Evolutionary conservation across 1,140 invertebrate genomes (phyloP).

Genomic region (Brachionus rubens): DNA sequence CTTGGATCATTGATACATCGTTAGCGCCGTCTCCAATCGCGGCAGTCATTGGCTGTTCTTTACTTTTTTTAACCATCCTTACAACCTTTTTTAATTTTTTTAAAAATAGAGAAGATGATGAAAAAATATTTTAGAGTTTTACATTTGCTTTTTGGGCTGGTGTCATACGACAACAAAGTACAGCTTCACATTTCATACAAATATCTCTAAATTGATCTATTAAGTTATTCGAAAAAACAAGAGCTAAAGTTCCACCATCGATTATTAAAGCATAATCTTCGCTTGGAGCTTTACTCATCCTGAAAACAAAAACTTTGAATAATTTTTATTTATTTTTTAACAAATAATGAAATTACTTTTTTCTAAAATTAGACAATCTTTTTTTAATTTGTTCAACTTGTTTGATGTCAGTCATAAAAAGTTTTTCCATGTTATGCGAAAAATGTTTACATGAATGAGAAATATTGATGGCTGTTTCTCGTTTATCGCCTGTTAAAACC

Average conservation of each 20-base stretch:
- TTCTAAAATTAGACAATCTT: neutral
- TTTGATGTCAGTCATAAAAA: conserved; percentile 12
- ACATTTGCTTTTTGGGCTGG: conserved; percentile 60
- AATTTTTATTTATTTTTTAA: neutral
- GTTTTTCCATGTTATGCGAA: neutral
- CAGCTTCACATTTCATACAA: conserved; percentile 68
- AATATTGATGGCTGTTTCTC: conserved; percentile 93
- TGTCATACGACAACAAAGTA: conserved; percentile 59
- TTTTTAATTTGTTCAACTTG: neutral
- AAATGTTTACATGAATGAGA: conserved; percentile 79
- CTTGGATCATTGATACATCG: conserved; percentile 94
- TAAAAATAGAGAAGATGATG: conserved; percentile 1
- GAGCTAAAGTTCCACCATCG: conserved; percentile 72
- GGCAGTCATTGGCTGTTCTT: conserved; percentile 53
- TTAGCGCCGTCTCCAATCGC: conserved; percentile 81
- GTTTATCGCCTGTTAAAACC: conserved; percentile 95
- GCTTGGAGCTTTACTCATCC: neutral
- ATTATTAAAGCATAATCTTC: conserved; percentile 41
- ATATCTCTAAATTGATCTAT: conserved; percentile 87
- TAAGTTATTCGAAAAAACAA: conserved; percentile 84
- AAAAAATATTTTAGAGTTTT: conserved; percentile 55
- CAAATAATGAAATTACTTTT: conserved; percentile 60
- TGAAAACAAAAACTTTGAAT: neutral
- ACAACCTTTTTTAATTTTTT: too few relatives aligned
- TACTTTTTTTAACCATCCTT: conserved; percentile 54